Conservation (phyloP, 1,140 invertebrate species). For the Watersipora subatra region DNA sequence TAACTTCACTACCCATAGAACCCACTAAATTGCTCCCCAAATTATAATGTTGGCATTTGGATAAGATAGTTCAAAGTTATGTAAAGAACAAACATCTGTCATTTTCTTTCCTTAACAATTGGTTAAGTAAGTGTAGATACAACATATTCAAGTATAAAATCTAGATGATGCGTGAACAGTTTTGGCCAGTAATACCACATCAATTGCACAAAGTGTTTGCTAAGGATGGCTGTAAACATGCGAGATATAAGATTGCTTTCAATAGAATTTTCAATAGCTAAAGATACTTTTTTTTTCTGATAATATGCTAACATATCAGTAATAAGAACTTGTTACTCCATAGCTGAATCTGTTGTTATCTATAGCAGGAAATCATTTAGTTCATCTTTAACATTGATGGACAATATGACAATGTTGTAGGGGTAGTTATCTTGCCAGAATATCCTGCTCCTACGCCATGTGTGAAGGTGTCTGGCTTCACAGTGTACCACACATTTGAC, state of each 20-base stretch:
- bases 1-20: too few species aligned
- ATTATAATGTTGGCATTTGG: too few species aligned
- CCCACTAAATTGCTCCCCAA: too few species aligned
- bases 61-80: too few species aligned
- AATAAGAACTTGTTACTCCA: not conserved
- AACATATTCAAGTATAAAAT: too few species aligned
- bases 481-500: slow-evolving; percentile 19
- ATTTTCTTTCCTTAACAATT: too few species aligned
- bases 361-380: not conserved
- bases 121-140: too few species aligned
- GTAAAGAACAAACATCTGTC: too few species aligned
- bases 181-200: too few species aligned
- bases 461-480: slow-evolving; percentile 12
- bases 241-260: not conserved
- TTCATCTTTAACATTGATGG: not conserved
- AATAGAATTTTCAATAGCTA: not conserved
- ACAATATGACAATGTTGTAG: not conserved
- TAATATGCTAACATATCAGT: not conserved
- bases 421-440: not conserved
- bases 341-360: not conserved
- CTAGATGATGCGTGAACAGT: too few species aligned
- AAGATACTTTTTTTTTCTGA: not conserved
- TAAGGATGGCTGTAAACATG: too few species aligned
- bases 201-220: too few species aligned
- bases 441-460: not conserved